Percentiles rank a stretch among this genome's conserved stretches.
Conservation (phyloP, 2,797 vertebrate genomes). For the Neomorphus geoffroyi region DNA sequence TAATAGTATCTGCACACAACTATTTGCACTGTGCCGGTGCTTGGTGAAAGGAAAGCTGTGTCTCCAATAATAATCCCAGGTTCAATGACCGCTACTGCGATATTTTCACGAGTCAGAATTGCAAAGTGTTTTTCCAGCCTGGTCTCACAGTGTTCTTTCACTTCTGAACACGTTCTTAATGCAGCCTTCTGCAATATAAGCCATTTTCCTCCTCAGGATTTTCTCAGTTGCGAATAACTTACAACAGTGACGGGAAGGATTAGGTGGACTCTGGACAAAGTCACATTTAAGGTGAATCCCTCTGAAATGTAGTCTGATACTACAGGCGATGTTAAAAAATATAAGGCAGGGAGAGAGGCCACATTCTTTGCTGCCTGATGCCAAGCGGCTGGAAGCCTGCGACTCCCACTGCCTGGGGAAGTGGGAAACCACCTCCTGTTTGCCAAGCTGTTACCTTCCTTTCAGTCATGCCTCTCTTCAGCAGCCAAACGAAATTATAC, state of each 20-base stretch:
- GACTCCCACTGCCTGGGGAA: not conserved
- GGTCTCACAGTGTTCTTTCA: not conserved
- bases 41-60: not conserved
- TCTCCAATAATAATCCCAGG: not conserved
- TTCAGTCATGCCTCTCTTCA: not conserved
- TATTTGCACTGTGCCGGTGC: not conserved
- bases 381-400: not conserved
- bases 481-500: not conserved
- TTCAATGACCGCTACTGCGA: not conserved
- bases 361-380: not conserved
- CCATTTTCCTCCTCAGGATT: not conserved
- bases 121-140: not conserved
- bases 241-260: not conserved
- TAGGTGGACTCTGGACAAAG: fast-evolving
- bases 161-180: not conserved
- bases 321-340: not conserved
- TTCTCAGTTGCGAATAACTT: not conserved
- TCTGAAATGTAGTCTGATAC: not conserved
- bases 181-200: not conserved
- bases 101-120: not conserved
- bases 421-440: not conserved
- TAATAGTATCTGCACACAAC: not conserved
- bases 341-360: not conserved
- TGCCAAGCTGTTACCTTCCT: slow-evolving; percentile 23
- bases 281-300: not conserved